Conservation (phyloP, 2,888 invertebrate genomes). For the Ischnus inquisitorius region DNA sequence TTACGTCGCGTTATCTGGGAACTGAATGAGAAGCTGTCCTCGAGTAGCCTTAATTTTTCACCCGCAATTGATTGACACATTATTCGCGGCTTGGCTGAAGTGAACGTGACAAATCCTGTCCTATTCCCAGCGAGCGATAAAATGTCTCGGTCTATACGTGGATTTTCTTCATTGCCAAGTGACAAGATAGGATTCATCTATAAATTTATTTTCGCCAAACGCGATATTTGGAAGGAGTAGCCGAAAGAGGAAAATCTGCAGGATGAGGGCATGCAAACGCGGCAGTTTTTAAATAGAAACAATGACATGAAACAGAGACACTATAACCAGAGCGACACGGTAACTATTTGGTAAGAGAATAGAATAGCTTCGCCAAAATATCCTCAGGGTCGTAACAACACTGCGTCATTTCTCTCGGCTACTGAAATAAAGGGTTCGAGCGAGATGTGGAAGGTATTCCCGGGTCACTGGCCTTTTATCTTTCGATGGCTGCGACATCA, state of each 20-base stretch:
- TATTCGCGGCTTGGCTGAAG: too few species aligned
- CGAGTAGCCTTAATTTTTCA: too few species aligned
- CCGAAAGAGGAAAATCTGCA: neutral
- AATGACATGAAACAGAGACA: neutral
- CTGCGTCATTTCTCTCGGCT: neutral
- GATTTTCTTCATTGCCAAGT: neutral
- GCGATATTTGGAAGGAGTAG: neutral
- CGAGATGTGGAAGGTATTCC: neutral
- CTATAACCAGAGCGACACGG: neutral
- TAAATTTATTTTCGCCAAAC: neutral
- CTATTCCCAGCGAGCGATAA: too few species aligned
- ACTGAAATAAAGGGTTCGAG: neutral
- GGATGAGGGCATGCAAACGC: neutral
- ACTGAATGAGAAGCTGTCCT: too few species aligned
- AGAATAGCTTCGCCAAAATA: constrained; percentile 5
- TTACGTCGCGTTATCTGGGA: too few species aligned
- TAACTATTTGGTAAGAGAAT: constrained; percentile 16
- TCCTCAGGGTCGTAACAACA: neutral
- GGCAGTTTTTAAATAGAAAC: neutral
- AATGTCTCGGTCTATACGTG: neutral
- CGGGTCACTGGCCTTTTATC: constrained; percentile 13
- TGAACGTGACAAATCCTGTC: too few species aligned
- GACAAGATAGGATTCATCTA: neutral
- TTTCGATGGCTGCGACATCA: neutral
- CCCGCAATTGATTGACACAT: too few species aligned